Evolutionary conservation across 2,113 vertebrate genomes (phyloP), one percentile per base, ranked within the genome.

Genomic region (Mionectes macconnelli): DNA sequence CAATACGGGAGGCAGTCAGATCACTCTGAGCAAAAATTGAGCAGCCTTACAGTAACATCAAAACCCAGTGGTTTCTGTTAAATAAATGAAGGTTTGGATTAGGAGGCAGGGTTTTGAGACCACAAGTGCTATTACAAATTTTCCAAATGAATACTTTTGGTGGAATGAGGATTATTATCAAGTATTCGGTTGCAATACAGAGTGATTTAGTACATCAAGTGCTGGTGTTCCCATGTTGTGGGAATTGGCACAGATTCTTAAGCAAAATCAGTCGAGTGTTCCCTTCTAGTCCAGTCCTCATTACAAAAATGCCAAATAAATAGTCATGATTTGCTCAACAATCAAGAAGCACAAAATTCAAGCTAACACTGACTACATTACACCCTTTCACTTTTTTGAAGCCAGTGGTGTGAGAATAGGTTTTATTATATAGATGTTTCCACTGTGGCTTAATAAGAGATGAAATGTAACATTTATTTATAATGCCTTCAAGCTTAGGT

Each of bases 271-370:
- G 50, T 95, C 82, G 57, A 90, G 89, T 93, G 85, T 96, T 92
- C 40, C 73, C 35, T 95, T 93, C 84, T 59, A 87, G 85, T 77
- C 76, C 78, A 66, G 67, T 64, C 78, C 90, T 89, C 73, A 80
- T 97, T 96, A 94, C 82, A 94, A 93, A 92, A 95, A 93, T 90
- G 84, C 62, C 59, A 90, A 96, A 93, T 96, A 94, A 97, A 78
- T 94, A 68, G 79, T 21, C 45, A 66, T 87, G 73, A 96, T 97
- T 95, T 97, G 42, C 82, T 95, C 3, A 0, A 56, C 93, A 95
- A 59, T 96, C 94, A 93, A 50, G 76, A 84, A 87, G 66, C 76
- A 87, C 83, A 86, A 16, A 89, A 86, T 49, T 80, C 68, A 91
- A 86, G 73, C 90, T 92, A 79, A 62, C 73, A 49, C 5, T 84